Conservation (phyloP, 2,113 vertebrate species). For the Garra rufa region DNA sequence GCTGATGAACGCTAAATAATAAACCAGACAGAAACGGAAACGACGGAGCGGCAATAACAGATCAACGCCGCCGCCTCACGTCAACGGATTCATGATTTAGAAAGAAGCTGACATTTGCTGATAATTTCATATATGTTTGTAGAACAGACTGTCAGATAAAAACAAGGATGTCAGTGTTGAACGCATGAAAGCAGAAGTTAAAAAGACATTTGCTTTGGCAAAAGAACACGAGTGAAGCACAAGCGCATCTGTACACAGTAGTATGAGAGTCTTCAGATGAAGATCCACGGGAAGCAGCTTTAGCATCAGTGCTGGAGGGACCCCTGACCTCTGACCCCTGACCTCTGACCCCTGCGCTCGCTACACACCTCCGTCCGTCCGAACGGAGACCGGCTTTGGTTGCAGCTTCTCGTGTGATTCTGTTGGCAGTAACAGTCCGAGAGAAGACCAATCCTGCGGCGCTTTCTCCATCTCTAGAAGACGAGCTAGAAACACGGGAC, state of each 20-base stretch:
- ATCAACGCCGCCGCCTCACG: neutral
- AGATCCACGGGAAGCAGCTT: neutral
- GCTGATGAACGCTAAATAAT: neutral
- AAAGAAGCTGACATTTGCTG: neutral
- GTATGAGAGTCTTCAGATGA: neutral
- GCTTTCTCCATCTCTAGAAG: too few relatives aligned
- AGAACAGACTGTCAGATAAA: neutral
- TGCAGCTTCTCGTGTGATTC: constrained; percentile 13
- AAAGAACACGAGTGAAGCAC: neutral
- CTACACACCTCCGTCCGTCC: neutral
- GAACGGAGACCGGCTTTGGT: constrained; percentile 25
- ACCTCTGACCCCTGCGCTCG: neutral
- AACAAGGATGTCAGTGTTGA: neutral
- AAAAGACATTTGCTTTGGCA: neutral
- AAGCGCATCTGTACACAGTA: neutral
- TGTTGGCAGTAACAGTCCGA: neutral
- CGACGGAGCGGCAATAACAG: neutral
- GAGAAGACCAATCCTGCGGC: too few relatives aligned
- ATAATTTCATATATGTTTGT: neutral
- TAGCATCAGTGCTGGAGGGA: constrained; percentile 14
- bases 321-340: neutral
- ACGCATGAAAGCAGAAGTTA: too few relatives aligned
- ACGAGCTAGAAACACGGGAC: neutral
- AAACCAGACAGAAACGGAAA: neutral
- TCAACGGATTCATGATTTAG: too few relatives aligned